Percentiles rank a stretch among this genome's conserved stretches.
Evolutionary conservation across 2,797 vertebrate genomes (phyloP).

Genomic region (Atherinosoma microstoma): DNA sequence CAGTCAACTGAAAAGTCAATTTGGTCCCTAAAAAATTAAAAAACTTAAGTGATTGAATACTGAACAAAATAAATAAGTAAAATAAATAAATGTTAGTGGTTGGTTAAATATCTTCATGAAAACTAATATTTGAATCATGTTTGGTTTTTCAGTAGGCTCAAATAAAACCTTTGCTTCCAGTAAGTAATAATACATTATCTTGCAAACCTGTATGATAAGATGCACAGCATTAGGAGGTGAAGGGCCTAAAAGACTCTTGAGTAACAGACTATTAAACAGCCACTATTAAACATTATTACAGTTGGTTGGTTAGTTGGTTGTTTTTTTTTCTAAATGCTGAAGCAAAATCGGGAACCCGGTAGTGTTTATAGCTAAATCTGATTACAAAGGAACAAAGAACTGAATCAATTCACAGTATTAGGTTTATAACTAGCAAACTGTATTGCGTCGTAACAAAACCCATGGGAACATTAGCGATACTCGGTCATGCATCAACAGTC

Average conservation of each 20-base stretch:
- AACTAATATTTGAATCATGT: background rate
- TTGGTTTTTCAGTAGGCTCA: background rate
- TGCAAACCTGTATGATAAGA: background rate
- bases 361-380: background rate
- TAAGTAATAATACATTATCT: background rate
- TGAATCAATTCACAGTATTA: background rate
- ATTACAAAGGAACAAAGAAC: background rate
- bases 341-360: too few relatives aligned
- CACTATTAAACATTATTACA: background rate
- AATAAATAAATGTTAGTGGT: background rate
- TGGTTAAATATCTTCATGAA: background rate
- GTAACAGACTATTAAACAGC: background rate
- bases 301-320: too few relatives aligned
- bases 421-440: slow-evolving; percentile 1
- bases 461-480: slow-evolving; percentile 1
- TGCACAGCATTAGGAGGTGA: background rate
- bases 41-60: too few relatives aligned
- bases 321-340: too few relatives aligned
- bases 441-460: slow-evolving; percentile 24
- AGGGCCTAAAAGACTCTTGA: background rate
- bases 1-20: background rate
- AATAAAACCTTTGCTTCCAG: background rate
- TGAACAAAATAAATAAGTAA: too few relatives aligned
- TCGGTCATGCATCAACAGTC: slow-evolving; percentile 12
- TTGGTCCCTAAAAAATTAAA: background rate